Percentiles rank a stretch among this genome's conserved stretches.
Evolutionary conservation across 2,888 invertebrate genomes (phyloP).

Genomic region (Halocaridina rubra): DNA sequence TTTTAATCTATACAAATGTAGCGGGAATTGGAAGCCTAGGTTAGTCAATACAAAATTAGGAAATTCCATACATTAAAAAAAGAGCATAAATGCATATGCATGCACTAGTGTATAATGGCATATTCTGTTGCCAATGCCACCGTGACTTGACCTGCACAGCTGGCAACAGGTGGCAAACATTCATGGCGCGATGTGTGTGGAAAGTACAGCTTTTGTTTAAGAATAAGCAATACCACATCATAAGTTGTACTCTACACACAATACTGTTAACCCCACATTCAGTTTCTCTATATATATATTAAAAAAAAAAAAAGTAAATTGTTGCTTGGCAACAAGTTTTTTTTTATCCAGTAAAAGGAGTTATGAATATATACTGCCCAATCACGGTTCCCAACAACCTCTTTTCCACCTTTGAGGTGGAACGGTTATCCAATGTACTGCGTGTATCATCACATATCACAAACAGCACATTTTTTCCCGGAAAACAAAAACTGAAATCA

Average conservation of each 20-base stretch:
- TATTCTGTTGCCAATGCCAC: slow-evolving; percentile 23
- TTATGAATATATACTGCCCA: slow-evolving; percentile 20
- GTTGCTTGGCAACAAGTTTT: slow-evolving; percentile 46
- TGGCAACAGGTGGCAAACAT: slow-evolving; percentile 39
- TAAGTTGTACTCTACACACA: background rate
- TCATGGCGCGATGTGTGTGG: background rate
- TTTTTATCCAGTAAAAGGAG: background rate
- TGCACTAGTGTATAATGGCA: slow-evolving; percentile 5
- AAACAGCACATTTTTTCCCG: too few relatives aligned
- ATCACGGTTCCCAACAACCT: slow-evolving; percentile 18
- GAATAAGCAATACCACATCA: background rate
- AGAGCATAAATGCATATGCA: slow-evolving; percentile 18
- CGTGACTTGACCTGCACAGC: slow-evolving; percentile 4
- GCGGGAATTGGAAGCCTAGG: slow-evolving; percentile 52
- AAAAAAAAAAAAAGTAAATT: background rate
- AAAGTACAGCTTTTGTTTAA: background rate
- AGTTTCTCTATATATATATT: slow-evolving; percentile 28
- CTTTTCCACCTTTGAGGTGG: background rate
- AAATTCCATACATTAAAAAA: slow-evolving; percentile 52
- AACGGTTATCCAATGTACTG: background rate
- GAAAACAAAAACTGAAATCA: too few relatives aligned
- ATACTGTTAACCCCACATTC: background rate
- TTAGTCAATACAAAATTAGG: slow-evolving; percentile 54
- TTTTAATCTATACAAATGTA: slow-evolving; percentile 50
- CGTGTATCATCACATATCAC: background rate